Evolutionary conservation across 2,797 vertebrate genomes (phyloP), one percentile per base, ranked within the genome.

Genomic region (Labroides dimidiatus): DNA sequence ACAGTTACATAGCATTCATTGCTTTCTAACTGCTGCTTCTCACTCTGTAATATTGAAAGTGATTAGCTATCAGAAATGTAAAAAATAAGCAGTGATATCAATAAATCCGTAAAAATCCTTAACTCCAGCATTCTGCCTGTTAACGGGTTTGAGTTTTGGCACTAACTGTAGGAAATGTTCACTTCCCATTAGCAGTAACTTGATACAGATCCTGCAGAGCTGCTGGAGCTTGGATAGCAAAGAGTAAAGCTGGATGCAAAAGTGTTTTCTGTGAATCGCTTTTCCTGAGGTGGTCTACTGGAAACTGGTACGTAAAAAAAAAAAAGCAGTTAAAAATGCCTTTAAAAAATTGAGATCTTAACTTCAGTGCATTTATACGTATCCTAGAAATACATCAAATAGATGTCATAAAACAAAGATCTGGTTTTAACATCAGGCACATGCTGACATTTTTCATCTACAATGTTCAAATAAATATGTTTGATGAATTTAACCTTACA

Each of bases 391-490:
- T 33, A 6, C 5, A 33, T 33, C 30, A 33, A n/a, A n/a, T n/a
- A n/a, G n/a, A n/a, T n/a, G n/a, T 7, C 30, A 33, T 33, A 6
- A 33, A 33, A 4, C 30, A 33, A 33, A 9, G 5, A 33, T 33
- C 30, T 33, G 30, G 30, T 33, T 33, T 33, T 33, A 33, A 33
- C 5, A 33, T 33, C 30, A 6, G 30, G 5, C 4, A 59, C 7
- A 6, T 10, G 12, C 9, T 21, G 6, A 39, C 56, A 51, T 55
- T 8, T 23, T 23, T 15, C 58, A 4, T 43, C 14, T 21, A 17
- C 33, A 27, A 43, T 30, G 24, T 64, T 6, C 23, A 60, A 57
- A 47, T 56, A 1, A 47, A 55, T 66, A 44, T 72, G 63, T 54
- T 44, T 24, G 44, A 44, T 41, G 44, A 21, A 19, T 55, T 75